phyloP scores from a whole-genome alignment of 2,113 vertebrate species.

The Bubalus kerabau region DNA sequence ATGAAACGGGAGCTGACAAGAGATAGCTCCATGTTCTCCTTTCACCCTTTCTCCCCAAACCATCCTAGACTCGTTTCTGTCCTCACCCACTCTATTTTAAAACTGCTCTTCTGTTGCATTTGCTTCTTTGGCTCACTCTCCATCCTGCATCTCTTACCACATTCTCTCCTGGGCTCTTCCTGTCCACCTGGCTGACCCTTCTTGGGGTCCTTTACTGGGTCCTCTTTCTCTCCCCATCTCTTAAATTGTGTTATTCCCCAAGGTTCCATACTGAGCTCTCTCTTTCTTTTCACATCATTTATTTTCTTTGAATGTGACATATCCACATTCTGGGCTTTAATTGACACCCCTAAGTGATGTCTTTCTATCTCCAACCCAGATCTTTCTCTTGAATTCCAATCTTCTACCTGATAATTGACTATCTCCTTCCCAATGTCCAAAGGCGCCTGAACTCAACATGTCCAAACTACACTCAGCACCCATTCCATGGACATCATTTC shows the following conservation, averaged over 20 bases:
- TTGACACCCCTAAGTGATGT: neutral
- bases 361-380: neutral
- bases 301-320: neutral
- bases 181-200: neutral
- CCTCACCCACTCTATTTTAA: neutral
- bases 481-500: no score
- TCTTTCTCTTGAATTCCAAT: neutral
- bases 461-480: neutral
- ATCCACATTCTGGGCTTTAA: neutral
- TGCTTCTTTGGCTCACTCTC: neutral
- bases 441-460: neutral
- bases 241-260: neutral
- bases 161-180: neutral
- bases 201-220: neutral
- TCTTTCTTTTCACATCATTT: neutral
- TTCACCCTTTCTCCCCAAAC: neutral
- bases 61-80: neutral
- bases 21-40: neutral
- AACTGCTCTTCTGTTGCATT: neutral
- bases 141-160: fast-evolving
- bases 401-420: neutral
- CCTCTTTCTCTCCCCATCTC: neutral
- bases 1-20: neutral
- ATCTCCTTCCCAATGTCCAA: neutral
- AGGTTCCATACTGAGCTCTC: neutral